Base-by-base conservation (phyloP, 2,797 vertebrate species). In the Acipenser oxyrinchus region DNA sequence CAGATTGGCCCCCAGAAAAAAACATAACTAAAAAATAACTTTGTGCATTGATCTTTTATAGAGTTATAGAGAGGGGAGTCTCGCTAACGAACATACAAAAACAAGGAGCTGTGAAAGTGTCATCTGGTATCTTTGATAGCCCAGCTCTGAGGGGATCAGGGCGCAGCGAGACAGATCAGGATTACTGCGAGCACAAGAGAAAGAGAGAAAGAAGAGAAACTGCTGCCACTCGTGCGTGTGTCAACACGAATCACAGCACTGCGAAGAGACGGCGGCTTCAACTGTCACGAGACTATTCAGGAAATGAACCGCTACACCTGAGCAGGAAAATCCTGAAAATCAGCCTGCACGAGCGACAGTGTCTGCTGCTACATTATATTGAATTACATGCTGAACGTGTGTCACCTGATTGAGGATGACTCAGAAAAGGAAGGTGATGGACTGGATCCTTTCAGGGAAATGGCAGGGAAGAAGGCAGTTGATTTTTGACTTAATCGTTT, bases 241-340 rank as follows among this genome's bases (percentile, higher is more conserved):
- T 51, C 60, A 48, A 62, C 60, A 55, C 48, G 37, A 37, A n/a
- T 51, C 60, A 60, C 7, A 48, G 15, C 23, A 52, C 10, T 6
- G 60, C 18, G 18, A 15, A 13, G 12, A 53, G 51, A 55, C 60
- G 7, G n/a, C n/a, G 13, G n/a, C 49, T 23, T 13, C 15, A 52
- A 23, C 66, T 15, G 51, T 51, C 23, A 62, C 53, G 13, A 51
- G 18, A 60, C 9, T 13, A n/a, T 53, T 48, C 51, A 15, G 51
- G 63, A 75, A 68, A 72, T 55, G 64, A 70, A 58, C 12, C 12
- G 55, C 6, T 63, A 66, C 15, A 52, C 49, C 7, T 64, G 71
- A 66, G 57, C 51, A 7, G 49, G 64, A 74, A 79, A 71, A 75
- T 58, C 71, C 66, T 77, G 71, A 74, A 62, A 69, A 65, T 51